phyloP scores from a whole-genome alignment of 2,888 invertebrate genomes.

The Bembecia ichneumoniformis region DNA sequence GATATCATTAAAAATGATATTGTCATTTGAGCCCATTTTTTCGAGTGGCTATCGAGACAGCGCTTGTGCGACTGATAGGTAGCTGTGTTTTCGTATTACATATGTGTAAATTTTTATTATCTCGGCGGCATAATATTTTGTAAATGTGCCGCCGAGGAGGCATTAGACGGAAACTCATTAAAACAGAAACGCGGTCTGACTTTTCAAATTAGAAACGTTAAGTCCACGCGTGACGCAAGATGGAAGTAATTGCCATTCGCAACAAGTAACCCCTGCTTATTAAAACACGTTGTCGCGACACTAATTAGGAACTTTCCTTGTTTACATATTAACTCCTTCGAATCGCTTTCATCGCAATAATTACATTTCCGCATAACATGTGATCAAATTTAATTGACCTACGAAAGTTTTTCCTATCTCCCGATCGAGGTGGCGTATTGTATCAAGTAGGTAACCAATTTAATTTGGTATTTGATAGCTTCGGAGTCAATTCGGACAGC shows the following conservation, averaged over 20 bases:
- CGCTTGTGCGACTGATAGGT: too few species aligned
- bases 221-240: slow-evolving; percentile 65
- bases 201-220: slow-evolving; percentile 70
- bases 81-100: too few species aligned
- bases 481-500: slow-evolving; percentile 53
- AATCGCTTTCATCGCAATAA: slow-evolving; percentile 3
- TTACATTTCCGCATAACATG: slow-evolving; percentile 2
- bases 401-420: not conserved
- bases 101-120: too few species aligned
- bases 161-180: slow-evolving; percentile 71
- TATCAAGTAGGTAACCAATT: slow-evolving; percentile 30
- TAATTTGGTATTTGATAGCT: slow-evolving; percentile 60
- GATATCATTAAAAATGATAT: too few species aligned
- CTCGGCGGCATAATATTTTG: too few species aligned
- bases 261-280: slow-evolving; percentile 54
- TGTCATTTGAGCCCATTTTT: too few species aligned
- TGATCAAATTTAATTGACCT: not conserved
- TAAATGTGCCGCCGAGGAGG: slow-evolving; percentile 38
- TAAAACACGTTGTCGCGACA: slow-evolving; percentile 51
- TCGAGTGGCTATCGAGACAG: too few species aligned
- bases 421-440: slow-evolving; percentile 21
- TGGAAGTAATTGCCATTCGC: slow-evolving; percentile 59
- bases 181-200: slow-evolving; percentile 66
- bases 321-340: slow-evolving; percentile 12
- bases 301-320: slow-evolving; percentile 47